Evolutionary conservation across 2,888 invertebrate species (phyloP), one percentile per base, ranked within the genome.

Genomic region (Chrysomela aeneicollis): DNA sequence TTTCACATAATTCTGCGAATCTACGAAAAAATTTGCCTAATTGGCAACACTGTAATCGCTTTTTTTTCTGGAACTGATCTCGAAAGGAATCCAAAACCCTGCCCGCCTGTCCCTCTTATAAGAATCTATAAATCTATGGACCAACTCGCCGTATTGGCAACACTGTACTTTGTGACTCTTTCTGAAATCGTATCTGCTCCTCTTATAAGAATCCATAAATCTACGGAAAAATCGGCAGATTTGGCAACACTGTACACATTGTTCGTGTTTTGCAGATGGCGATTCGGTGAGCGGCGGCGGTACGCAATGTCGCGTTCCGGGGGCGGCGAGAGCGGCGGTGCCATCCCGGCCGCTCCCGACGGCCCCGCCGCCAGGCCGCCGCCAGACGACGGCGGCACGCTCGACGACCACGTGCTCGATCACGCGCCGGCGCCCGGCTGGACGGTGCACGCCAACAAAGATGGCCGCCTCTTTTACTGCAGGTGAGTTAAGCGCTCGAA

Each of bases 401-500:
- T 61, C 21, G 58, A 61, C n/a, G 46, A 15, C 30, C 81, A 82
- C 71, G 78, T 86, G 76, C 82, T 86, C 66, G 81, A 84, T 72
- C 81, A 81, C 68, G 86, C 86, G 47, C 86, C 81, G 21, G 82
- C 81, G 10, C 81, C 82, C 1, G 92, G 92, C 64, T 93, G 92
- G 92, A 92, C 90, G 15, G 90, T 89, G n/a, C 92, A 92, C 81
- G 86, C 88, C 66, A 90, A 89, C 78, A 88, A 89, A 75, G 92
- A 92, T 79, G 93, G 93, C 68, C 87, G 94, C 74, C 88, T 92
- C 67, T 95, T 94, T 84, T 95, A 93, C 86, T 94, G 94, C 91
- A 94, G 95, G 95, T 75, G 66, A 71, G 75, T 71, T 5, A 26
- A n/a, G n/a, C n/a, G n/a, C n/a, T n/a, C n/a, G n/a, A n/a, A n/a